Evolutionary conservation across 2,797 vertebrate species (phyloP), one percentile per base, ranked within the genome.

Genomic region (Phoebastria nigripes): DNA sequence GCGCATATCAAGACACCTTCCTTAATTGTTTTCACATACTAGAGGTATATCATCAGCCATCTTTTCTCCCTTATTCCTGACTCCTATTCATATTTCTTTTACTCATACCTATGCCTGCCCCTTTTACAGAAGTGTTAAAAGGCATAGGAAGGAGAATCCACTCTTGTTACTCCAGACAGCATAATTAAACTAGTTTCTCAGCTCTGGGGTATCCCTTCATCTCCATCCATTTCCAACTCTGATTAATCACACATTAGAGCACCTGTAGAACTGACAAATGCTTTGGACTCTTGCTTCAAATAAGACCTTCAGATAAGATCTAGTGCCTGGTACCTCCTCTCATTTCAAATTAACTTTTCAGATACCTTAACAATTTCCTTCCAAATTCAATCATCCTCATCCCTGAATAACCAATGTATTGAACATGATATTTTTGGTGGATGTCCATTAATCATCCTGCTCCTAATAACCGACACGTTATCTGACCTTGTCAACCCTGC

Each of bases 291-390:
- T 65, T 74, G 13, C 35, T 86, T 86, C 88, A 90, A 93, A 91
- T 83, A 92, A 86, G 29, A 37, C 61, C 29, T 94, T 94, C 89
- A 89, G 85, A 94, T 80, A 93, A 95, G 84, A 96, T 94, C 89
- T 82, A 82, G 35, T 89, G 52, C n/a, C 56, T 89, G 37, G 12
- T 84, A 74, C 37, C 28, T 85, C 62, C 51, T 94, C 31, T 35
- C 20, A 47, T 91, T 93, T 96, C 51, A 94, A 93, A 95, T 95
- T 92, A 89, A 80, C 35, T 95, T 96, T 94, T 90, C 87, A 92
- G 74, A 51, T 85, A 77, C 78, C n/a, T 65, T 89, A 92, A 95
- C 66, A 93, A 82, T 76, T 96, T 79, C 28, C 39, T 90, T 91
- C 91, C 24, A 82, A 84, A 84, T 89, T 85, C 73, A 91, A n/a